These are phyloP conservation scores for Choristoneura rosaceana DNA, from an alignment of 2,888 invertebrate genomes.

Conservation along the genomic window DNA sequence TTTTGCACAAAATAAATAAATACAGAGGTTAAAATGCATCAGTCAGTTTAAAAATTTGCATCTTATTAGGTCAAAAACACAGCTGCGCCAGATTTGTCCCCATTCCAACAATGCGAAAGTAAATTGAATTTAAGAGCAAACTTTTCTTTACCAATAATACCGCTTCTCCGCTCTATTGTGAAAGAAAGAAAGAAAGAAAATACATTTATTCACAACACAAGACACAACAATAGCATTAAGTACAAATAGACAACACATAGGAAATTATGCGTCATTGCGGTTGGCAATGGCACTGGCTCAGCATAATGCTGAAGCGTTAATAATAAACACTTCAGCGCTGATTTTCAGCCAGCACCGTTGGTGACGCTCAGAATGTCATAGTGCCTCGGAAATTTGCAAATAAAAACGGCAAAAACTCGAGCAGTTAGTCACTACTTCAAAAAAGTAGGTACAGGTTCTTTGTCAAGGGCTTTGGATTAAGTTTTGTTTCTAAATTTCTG, in stretches of 20 bases:
- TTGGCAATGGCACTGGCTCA: too few species aligned
- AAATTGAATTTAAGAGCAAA: constrained; percentile 3
- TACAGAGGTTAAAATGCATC: not conserved
- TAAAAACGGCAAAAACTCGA: not conserved
- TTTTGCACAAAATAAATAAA: too few species aligned
- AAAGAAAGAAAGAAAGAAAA: too few species aligned
- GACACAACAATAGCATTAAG: too few species aligned
- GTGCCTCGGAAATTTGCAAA: constrained; percentile 1
- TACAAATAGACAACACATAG: too few species aligned
- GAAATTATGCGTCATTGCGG: too few species aligned
- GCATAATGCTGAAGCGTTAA: too few species aligned
- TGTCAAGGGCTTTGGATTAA: too few species aligned
- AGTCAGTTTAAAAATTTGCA: not conserved
- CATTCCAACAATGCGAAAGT: not conserved
- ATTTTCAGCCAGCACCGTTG: too few species aligned
- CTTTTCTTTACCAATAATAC: not conserved
- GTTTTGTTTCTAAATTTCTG: not conserved
- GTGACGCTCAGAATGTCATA: not conserved
- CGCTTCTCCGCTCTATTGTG: constrained; percentile 1
- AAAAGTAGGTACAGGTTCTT: too few species aligned
- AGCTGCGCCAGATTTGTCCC: not conserved
- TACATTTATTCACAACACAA: too few species aligned
- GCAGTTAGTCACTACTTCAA: not conserved
- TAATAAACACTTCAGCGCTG: too few species aligned
- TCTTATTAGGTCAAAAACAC: not conserved